Base-by-base conservation (phyloP, 2,888 invertebrate species). In the Stenichneumon culpator region DNA sequence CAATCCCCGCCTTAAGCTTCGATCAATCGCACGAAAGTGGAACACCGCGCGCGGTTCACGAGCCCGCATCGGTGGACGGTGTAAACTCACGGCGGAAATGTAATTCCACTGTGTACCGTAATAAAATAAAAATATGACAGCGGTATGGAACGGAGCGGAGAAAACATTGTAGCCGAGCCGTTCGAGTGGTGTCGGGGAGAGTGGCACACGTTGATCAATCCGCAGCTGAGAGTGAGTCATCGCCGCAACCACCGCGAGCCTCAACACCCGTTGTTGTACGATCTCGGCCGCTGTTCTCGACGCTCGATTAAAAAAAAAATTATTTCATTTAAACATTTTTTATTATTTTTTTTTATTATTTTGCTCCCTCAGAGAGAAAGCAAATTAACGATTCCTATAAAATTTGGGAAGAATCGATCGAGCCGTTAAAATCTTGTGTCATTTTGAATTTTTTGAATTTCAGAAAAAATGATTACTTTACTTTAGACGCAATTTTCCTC, bases 161-260 rank as follows among this genome's bases (percentile, higher is more conserved):
- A 65, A 74, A 79, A 75, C 50, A 67, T 65, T 73, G 72, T 74
- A 67, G 60, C 36, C 22, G 39, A 63, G 44, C 67, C 63, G 78
- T 60, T 47, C 67, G 72, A 79, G 50, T 63, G 74, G 70, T 75
- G 70, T 75, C 70, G 67, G 32, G 50, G 72, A 57, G 60, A 68
- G 74, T 79, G 74, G 60, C 52, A 47, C 72, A 50, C 72, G 72
- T 69, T 72, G 84, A 85, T 82, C 75, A 79, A 82, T 85, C 74
- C 60, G 79, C 79, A 79, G 79, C 75, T 75, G 72, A 79, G 75
- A 79, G 68, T 79, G 85, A 85, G 72, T 82, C 82, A 85, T 67
- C 54, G 50, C 16, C n/a, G 19, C 73, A 57, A 70, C 69, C 65
- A 75, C 63, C 9, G 19, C 65, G 65, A 65, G 65, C 25, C 57